Evolutionary conservation across 1,140 invertebrate genomes (phyloP).

Genomic region (Sycobia sp.): DNA sequence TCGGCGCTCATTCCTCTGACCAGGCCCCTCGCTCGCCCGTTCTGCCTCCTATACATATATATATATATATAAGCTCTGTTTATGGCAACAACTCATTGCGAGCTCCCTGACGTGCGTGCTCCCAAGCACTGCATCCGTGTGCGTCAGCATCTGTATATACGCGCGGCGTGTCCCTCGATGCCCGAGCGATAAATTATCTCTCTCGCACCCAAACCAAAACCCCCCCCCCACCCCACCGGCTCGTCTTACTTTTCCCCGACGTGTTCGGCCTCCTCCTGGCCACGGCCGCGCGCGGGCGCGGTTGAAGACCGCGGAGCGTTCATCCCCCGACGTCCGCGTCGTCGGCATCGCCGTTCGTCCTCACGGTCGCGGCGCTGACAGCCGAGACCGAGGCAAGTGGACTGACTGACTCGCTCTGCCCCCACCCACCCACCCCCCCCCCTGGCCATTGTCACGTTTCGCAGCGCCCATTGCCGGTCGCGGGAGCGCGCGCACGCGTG

Average conservation of each 20-base stretch:
- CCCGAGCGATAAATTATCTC: slow-evolving; percentile 25
- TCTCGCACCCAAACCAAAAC: too few relatives aligned
- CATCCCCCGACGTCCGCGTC: too few relatives aligned
- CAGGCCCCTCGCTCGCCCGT: too few relatives aligned
- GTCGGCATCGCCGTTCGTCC: not conserved
- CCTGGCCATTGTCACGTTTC: slow-evolving; percentile 17
- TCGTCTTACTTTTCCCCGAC: too few relatives aligned
- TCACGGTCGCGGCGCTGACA: slow-evolving; percentile 11
- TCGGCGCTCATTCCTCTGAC: slow-evolving; percentile 20
- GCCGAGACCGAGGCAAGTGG: slow-evolving; percentile 24
- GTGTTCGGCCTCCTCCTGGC: not conserved
- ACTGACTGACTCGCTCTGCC: slow-evolving; percentile 25
- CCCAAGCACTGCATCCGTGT: too few relatives aligned
- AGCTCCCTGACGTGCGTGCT: too few relatives aligned
- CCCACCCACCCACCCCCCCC: slow-evolving; percentile 4
- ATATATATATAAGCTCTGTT: too few relatives aligned
- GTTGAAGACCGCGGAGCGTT: not conserved
- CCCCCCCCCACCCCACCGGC: too few relatives aligned
- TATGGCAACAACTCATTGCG: slow-evolving; percentile 31
- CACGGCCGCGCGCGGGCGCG: not conserved
- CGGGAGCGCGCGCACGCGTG: too few relatives aligned
- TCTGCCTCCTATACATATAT: too few relatives aligned
- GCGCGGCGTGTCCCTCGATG: not conserved
- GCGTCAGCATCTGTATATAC: too few relatives aligned
- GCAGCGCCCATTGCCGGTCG: not conserved